Percentiles rank a stretch among this genome's conserved stretches.
These are phyloP conservation scores for Lordiphosa fenestrarum DNA, from an alignment of 2,888 invertebrate genomes.

Conservation along the genomic window DNA sequence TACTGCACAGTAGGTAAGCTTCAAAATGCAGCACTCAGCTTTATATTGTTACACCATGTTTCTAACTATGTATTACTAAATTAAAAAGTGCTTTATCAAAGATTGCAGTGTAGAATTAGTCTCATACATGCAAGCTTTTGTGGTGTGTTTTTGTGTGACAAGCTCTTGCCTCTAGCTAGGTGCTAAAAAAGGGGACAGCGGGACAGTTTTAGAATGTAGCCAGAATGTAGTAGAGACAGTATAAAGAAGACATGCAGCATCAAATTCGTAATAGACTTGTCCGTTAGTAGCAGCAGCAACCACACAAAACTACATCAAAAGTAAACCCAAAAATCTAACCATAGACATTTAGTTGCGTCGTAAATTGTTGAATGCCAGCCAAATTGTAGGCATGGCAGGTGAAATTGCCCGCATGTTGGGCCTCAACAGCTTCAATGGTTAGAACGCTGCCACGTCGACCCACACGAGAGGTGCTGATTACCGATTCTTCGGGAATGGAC, in stretches of 20 bases:
- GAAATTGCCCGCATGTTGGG: constrained; percentile 87
- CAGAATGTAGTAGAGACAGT: constrained; percentile 9
- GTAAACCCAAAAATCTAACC: constrained; percentile 81
- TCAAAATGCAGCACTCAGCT: too few relatives aligned
- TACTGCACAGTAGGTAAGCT: too few relatives aligned
- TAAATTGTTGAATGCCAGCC: constrained; percentile 86
- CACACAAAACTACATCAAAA: constrained; percentile 13
- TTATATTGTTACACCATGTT: too few relatives aligned
- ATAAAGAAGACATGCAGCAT: constrained; percentile 47
- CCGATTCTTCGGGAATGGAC: constrained; percentile 82
- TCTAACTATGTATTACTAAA: too few relatives aligned
- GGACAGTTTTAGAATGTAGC: not conserved
- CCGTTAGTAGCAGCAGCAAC: constrained; percentile 58
- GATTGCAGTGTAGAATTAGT: constrained; percentile 28
- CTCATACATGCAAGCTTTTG: constrained; percentile 45
- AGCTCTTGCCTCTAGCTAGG: constrained; percentile 16
- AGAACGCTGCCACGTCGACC: constrained; percentile 83
- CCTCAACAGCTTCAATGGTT: constrained; percentile 84
- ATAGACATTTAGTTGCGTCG: constrained; percentile 87
- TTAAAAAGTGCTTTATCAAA: too few relatives aligned
- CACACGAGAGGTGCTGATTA: constrained; percentile 82
- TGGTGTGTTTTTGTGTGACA: constrained; percentile 28
- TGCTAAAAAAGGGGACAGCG: constrained; percentile 10
- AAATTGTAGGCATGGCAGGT: constrained; percentile 87
- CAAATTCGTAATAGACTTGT: constrained; percentile 21